Base-by-base conservation (phyloP, 2,113 vertebrate species). In the Ranitomeya imitator region DNA sequence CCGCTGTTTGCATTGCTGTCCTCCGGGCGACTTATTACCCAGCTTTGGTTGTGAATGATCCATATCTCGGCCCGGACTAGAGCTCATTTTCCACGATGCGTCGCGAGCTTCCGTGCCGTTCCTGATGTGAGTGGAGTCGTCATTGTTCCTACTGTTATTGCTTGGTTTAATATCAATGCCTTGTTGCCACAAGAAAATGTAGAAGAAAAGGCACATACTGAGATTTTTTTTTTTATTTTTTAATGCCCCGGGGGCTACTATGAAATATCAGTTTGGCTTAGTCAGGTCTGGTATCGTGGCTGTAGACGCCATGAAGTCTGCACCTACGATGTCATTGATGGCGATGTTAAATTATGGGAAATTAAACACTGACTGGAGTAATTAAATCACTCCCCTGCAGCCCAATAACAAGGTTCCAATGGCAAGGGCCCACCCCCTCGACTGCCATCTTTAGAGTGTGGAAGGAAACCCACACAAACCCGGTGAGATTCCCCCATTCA, bases 1-100 rank as follows among this genome's bases (percentile, higher is more conserved):
- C 89, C 86, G 86, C 77, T 86, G 76, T 90, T 54, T 74, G 57
- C 73, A n/a, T 65, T 15, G 63, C 37, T 26, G 37, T 67, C 7
- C 8, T 26, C 45, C 7, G 54, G 5, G 15, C 6, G 7, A 71
- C 37, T 45, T 45, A 45, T 45, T 45, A 3, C 45, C 13, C 15
- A 83, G 21, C 63, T 71, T 26, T 55, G 63, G 45, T 69, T 52
- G 81, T 51, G 21, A 45, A 65, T 83, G 63, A 54, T 54, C n/a
- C 45, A 9, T 1, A 45, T 45, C 37, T 45, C 37, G 37, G 37
- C 37, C 37, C 37, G 37, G 5, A 45, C 37, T 45, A 45, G n/a
- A 79, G n/a, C 16, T 12, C 52, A 3, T 57, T 23, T 23, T 5
- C 51, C 77, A 79, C n/a, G 76, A 52, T 78, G 16, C 76, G 12